Conservation (phyloP, 2,797 vertebrate species). For the Anguilla megastoma region DNA sequence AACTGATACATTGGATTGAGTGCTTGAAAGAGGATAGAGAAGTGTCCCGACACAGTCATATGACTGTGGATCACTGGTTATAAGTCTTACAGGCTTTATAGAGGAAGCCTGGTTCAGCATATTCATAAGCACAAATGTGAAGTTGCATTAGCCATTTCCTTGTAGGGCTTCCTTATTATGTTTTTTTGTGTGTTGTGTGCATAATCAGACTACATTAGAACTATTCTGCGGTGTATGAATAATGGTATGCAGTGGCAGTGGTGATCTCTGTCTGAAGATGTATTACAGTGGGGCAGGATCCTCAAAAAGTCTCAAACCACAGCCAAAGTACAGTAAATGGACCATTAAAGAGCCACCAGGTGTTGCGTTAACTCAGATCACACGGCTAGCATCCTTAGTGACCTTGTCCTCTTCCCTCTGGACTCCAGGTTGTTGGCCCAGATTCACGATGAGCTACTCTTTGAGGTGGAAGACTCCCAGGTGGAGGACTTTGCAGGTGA, state of each 20-base stretch:
- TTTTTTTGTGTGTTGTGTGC: neutral
- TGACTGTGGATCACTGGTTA: neutral
- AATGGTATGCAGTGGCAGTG: neutral
- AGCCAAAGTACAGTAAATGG: neutral
- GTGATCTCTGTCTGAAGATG: neutral
- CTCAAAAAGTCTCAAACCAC: neutral
- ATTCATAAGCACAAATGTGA: neutral
- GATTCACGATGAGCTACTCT: conserved; percentile 90
- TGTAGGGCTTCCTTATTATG: neutral
- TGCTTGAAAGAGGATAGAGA: neutral
- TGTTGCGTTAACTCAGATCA: neutral
- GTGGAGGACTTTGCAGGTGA: conserved; percentile 82
- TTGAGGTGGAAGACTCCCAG: conserved; percentile 87
- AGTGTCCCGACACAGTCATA: neutral
- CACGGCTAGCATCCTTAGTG: neutral
- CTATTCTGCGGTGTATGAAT: neutral
- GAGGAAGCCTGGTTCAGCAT: neutral
- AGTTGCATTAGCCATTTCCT: neutral
- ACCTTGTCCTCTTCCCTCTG: conserved; percentile 5
- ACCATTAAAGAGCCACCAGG: neutral
- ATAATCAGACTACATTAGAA: neutral
- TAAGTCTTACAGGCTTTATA: neutral
- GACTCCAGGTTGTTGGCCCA: conserved; percentile 83
- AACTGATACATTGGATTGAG: neutral
- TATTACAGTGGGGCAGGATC: neutral